Percentiles rank a stretch among this genome's conserved stretches.
Evolutionary conservation across 37 sponge, comb jelly and placozoan species (phyloP).

Genomic region (Crambe crambe): DNA sequence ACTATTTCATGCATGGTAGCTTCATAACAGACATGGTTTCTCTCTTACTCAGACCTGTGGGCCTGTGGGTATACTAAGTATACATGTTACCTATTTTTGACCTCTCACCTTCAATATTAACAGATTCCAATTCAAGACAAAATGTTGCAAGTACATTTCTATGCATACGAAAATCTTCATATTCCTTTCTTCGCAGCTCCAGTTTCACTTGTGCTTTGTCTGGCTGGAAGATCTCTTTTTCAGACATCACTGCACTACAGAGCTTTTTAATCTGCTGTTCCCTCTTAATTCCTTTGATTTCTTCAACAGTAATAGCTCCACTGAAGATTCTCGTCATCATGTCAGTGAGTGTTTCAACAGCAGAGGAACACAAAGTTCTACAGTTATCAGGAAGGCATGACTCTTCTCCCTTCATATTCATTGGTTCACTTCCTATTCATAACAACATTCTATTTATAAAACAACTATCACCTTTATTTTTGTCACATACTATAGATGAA

Average conservation of each 20-base stretch:
- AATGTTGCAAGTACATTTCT: slow-evolving; percentile 5
- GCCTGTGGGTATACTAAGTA: too few species aligned
- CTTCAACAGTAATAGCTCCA: slow-evolving; percentile 24
- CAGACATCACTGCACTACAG: slow-evolving; percentile 16
- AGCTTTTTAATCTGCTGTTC: slow-evolving; percentile 34
- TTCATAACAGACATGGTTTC: too few species aligned
- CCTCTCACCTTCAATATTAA: not conserved
- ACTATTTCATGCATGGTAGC: too few species aligned
- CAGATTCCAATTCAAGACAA: not conserved
- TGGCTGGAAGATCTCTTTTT: not conserved
- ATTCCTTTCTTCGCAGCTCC: not conserved
- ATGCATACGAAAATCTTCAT: not conserved
- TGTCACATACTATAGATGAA: slow-evolving; percentile 40
- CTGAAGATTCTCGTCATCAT: slow-evolving; percentile 4
- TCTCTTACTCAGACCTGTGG: too few species aligned
- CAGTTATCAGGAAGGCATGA: slow-evolving; percentile 30
- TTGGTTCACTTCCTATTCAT: slow-evolving; percentile 10
- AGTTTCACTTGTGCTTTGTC: not conserved
- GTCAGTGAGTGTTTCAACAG: slow-evolving; percentile 12
- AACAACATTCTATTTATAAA: not conserved
- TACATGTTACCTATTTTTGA: not conserved
- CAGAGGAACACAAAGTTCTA: slow-evolving; percentile 14
- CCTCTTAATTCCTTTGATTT: slow-evolving; percentile 12
- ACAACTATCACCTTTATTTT: not conserved
- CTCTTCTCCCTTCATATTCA: not conserved